Evolutionary conservation across 2,888 invertebrate genomes (phyloP).

Genomic region (Phytoseiulus persimilis): DNA sequence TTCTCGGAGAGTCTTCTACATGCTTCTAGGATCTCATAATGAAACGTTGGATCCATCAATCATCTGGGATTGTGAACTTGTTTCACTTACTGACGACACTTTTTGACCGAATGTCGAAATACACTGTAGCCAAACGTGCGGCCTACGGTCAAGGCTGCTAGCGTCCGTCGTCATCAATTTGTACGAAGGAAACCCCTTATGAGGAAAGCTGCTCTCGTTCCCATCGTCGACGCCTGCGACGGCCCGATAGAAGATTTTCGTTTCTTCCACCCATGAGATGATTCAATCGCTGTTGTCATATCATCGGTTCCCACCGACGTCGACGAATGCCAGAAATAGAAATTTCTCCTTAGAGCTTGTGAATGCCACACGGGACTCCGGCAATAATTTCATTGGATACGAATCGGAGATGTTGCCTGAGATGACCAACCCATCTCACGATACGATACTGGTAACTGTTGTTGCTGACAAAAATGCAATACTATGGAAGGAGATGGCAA

Average conservation of each 20-base stretch:
- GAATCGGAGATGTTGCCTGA: not conserved
- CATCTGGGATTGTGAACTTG: not conserved
- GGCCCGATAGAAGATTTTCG: not conserved
- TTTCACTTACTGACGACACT: not conserved
- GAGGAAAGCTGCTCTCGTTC: not conserved
- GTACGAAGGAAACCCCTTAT: not conserved
- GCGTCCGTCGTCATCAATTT: not conserved
- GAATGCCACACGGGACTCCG: not conserved
- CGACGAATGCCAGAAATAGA: not conserved
- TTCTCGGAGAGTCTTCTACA: constrained; percentile 40
- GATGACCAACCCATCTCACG: no score
- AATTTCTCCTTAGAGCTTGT: not conserved
- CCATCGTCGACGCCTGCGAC: not conserved
- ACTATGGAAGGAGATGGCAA: no score
- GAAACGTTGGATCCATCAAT: not conserved
- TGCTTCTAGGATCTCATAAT: not conserved
- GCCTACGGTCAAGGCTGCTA: not conserved
- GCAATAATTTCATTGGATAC: not conserved
- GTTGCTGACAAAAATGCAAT: no score
- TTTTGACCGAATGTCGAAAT: not conserved
- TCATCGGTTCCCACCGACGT: not conserved
- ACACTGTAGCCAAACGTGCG: not conserved
- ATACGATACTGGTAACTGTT: no score
- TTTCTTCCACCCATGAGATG: not conserved
- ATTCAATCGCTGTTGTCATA: not conserved